Base-by-base conservation (phyloP, 2,113 vertebrate genomes). In the Cynocephalus volans region DNA sequence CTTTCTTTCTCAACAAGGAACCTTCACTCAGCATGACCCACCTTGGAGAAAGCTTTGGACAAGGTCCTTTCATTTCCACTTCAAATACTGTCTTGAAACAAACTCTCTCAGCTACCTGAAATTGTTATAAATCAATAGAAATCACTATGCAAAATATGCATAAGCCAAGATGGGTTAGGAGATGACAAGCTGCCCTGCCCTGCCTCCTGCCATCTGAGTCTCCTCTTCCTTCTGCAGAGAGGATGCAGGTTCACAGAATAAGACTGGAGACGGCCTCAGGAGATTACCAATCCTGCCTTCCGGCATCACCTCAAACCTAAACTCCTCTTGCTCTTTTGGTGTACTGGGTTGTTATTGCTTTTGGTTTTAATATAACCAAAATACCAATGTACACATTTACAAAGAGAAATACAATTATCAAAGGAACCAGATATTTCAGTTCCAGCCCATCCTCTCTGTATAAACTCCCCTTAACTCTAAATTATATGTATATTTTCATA, bases 101-200 rank as follows among this genome's bases (percentile, higher is more conserved):
- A 88, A 81, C 48, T 91, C 60, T 93, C 76, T 87, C 33, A 31
- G 91, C 73, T 89, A 92, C 94, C n/a, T 67, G 89, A 28, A 97
- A 93, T 81, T 52, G 54, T 88, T 83, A 14, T 86, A 93, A 97
- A 96, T 97, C 79, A 93, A 87, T 72, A 97, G 82, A 88, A 97
- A 94, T 77, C 72, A 54, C 86, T 75, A 79, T 60, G 69, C 73
- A 93, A 96, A 97, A 91, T 95, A 93, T 81, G 96, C 94, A 93
- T 21, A 88, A 94, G 65, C 52, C 82, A 97, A 79, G 85, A 83
- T 96, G 89, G 36, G 82, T 82, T 94, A 58, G 64, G 67, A 92
- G 73, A 45, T 83, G 95, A 96, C 88, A 95, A 33, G 82, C 24
- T 64, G 62, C 72, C 79, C 58, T 48, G 72, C 26, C 41, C 72